Evolutionary conservation across 2,797 vertebrate species (phyloP), one percentile per base, ranked within the genome.

Genomic region (Microcaecilia unicolor): DNA sequence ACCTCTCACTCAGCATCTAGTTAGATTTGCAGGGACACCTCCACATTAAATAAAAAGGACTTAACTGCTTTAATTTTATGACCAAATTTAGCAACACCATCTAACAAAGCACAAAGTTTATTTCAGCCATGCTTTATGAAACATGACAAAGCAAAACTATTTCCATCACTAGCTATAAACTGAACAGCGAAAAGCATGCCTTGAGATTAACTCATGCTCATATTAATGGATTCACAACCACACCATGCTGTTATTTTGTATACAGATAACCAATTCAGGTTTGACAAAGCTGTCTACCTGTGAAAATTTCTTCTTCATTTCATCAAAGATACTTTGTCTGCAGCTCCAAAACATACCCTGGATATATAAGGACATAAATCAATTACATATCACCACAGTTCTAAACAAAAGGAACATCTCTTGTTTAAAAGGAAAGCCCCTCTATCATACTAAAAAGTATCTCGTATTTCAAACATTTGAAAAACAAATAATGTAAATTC

Each of bases 241-340:
- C 38, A 54, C 40, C 77, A 80, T 75, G 74, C 77, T 64, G 40
- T 61, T 66, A 73, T 15, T 51, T 26, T 15, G 3, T 34, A 64
- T 61, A 26, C 56, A 47, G 34, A 34, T 49, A 61, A 64, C 50
- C 14, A 54, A 48, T 73, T 41, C 37, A 51, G 41, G n/a, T n/a
- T n/a, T n/a, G n/a, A n/a, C n/a, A n/a, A n/a, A n/a, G 59, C 61
- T 64, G 50, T 66, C 84, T 93, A 99, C 94, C 94, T 96, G 86
- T 50, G 86, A 74, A 76, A 92, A 89, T 74, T 81, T 89, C 76
- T 89, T 97, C 88, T 91, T 96, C 87, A 97, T 93, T 77, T 99
- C 94, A 81, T 93, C 89, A 89, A 97, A 93, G 83, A 96, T 86
- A 91, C 74, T 97, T 66, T 97, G 90, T 83, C 92, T 94, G 91